Percentiles rank a stretch among this genome's conserved stretches.
phyloP scores from a whole-genome alignment of 2,113 vertebrate genomes.

The Noturus placidus region DNA sequence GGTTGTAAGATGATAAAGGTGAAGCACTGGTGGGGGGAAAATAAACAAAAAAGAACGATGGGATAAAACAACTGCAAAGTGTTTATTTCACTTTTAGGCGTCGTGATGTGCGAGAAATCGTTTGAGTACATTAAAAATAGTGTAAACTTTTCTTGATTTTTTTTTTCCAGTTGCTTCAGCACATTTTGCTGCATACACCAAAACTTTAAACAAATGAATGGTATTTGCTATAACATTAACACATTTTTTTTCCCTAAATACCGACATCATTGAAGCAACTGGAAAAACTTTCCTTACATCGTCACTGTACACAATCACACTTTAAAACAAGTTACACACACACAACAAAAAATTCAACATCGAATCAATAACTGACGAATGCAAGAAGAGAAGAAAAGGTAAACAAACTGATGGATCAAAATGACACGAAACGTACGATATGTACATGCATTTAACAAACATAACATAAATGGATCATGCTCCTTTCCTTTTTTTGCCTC shows the following conservation, averaged over 20 bases:
- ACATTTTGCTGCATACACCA: background rate
- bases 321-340: background rate
- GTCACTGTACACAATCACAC: conserved; percentile 17
- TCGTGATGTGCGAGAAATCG: conserved; percentile 34
- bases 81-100: conserved; percentile 61
- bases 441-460: conserved; percentile 31
- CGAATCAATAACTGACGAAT: background rate
- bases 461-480: conserved; percentile 27
- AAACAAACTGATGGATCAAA: conserved; percentile 4
- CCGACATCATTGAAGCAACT: conserved; percentile 33
- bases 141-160: background rate
- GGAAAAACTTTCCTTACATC: conserved; percentile 40
- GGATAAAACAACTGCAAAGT: background rate
- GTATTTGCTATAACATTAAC: no score
- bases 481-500: conserved; percentile 4
- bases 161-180: background rate
- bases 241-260: background rate
- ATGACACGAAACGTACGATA: conserved; percentile 16
- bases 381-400: background rate
- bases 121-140: background rate
- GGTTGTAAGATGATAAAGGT: conserved; percentile 35
- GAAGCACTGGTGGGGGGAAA: background rate
- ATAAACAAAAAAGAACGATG: background rate
- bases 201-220: background rate
- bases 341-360: background rate